Evolutionary conservation across 1,140 invertebrate species (phyloP), one percentile per base, ranked within the genome.

Genomic region (Drosophila arawakana): DNA sequence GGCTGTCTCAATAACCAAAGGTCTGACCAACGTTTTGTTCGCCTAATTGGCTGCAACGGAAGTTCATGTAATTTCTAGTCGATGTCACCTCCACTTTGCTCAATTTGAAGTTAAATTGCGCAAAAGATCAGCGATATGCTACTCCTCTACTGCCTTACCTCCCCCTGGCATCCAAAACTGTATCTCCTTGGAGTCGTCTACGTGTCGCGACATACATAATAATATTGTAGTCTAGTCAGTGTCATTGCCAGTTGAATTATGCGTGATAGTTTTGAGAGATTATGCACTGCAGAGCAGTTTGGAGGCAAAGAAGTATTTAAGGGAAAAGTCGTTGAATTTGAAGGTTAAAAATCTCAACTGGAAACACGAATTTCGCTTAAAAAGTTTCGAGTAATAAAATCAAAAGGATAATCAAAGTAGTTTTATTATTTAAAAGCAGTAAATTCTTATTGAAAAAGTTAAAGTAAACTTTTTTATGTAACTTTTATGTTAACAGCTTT

Each of bases 41-140:
- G 69, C 80, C 62, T 88, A 89, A 89, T 89, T 89, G 84, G 84
- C 78, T 80, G 54, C 76, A 81, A 63, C 85, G 85, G 85, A 90
- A 81, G 85, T 77, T 81, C 73, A 57, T 62, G 73, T 80, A 81
- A 85, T 84, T 90, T 81, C 46, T 73, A 73, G 43, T 76, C 80
- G 73, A 69, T 67, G 44, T 30, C 25, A 30, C 30, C 39, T 9
- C 55, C 63, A 55, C 50, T 47, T 62, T 58, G 59, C 43, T 46
- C 15, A 63, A 60, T 66, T 65, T 57, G 35, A 74, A 71, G 76
- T 77, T 80, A 68, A 80, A 82, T 88, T 83, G 68, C 66, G 65
- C 41, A 73, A 52, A 83, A 88, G 78, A 80, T 74, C 74, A 83
- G 66, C 63, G 69, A 85, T 85, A 77, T 57, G 37, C 6, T 8